These are phyloP conservation scores for Otolemur crassicaudatus DNA, from an alignment of 2,797 vertebrate species.

Conservation along the genomic window DNA sequence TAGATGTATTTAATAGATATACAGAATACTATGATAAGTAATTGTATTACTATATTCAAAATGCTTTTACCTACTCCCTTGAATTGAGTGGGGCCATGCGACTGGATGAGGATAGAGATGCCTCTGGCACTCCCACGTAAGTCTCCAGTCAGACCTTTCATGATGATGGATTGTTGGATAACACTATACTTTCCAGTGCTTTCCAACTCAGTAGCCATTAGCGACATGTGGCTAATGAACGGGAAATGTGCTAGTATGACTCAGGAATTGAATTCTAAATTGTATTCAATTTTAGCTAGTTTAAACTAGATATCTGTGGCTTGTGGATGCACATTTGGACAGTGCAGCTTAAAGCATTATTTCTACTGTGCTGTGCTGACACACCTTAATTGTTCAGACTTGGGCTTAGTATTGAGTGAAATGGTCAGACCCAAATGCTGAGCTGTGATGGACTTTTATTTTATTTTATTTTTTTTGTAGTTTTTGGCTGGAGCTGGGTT, in stretches of 20 bases:
- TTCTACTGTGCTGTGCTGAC: background rate
- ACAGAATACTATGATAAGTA: background rate
- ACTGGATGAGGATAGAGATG: background rate
- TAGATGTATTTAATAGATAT: background rate
- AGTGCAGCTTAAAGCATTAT: background rate
- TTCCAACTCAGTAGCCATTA: background rate
- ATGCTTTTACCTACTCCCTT: background rate
- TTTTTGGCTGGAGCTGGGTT: no score
- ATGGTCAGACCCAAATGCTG: background rate
- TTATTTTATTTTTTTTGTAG: no score
- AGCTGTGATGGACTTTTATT: background rate
- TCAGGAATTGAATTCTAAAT: background rate
- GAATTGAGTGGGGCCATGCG: rapidly evolving
- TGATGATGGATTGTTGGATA: background rate
- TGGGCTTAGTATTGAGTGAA: background rate
- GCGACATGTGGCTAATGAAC: background rate
- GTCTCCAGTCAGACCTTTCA: background rate
- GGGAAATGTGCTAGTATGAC: background rate
- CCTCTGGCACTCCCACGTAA: rapidly evolving
- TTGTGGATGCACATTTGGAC: background rate
- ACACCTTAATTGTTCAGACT: background rate
- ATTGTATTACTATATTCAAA: background rate
- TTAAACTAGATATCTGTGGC: background rate
- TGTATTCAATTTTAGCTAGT: background rate
- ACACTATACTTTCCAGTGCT: background rate